A percentile compares a stretch with the other conserved stretches of the same genome.
These are phyloP conservation scores for Aptenodytes patagonicus DNA, from an alignment of 2,113 vertebrate species.

Conservation along the genomic window DNA sequence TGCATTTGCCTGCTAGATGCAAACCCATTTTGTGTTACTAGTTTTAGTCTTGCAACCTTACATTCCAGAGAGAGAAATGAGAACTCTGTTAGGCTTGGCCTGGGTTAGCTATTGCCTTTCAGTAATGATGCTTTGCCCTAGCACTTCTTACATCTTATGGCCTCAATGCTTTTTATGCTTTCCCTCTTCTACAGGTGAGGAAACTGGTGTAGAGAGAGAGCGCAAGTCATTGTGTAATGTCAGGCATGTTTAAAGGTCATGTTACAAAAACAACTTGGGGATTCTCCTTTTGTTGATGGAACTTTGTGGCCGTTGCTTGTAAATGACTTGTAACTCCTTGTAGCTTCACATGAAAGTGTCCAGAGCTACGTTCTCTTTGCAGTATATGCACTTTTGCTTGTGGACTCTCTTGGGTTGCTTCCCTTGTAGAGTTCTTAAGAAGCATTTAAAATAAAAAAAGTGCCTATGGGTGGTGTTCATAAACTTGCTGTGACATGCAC, in stretches of 20 bases:
- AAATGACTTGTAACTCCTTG: not conserved
- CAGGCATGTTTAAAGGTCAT: not conserved
- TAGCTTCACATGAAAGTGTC: not conserved
- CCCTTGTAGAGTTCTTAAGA: not conserved
- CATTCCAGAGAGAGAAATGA: not conserved
- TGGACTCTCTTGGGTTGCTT: not conserved
- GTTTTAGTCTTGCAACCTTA: not conserved
- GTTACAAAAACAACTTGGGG: not conserved
- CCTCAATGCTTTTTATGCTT: not conserved
- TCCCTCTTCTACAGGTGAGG: not conserved
- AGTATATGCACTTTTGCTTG: not conserved
- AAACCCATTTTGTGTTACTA: not conserved
- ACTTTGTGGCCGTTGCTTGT: not conserved
- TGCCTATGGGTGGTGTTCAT: not conserved
- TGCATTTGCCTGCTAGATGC: not conserved
- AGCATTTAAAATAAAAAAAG: not conserved
- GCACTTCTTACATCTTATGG: fast-evolving
- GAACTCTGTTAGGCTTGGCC: not conserved
- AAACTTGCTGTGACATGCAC: not conserved
- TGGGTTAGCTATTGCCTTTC: not conserved
- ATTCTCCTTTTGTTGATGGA: not conserved
- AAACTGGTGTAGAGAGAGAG: not conserved
- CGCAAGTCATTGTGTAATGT: not conserved
- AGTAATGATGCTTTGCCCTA: not conserved
- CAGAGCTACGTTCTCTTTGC: not conserved